Conservation (phyloP, 2,888 invertebrate genomes). For the Alcis repandata region DNA sequence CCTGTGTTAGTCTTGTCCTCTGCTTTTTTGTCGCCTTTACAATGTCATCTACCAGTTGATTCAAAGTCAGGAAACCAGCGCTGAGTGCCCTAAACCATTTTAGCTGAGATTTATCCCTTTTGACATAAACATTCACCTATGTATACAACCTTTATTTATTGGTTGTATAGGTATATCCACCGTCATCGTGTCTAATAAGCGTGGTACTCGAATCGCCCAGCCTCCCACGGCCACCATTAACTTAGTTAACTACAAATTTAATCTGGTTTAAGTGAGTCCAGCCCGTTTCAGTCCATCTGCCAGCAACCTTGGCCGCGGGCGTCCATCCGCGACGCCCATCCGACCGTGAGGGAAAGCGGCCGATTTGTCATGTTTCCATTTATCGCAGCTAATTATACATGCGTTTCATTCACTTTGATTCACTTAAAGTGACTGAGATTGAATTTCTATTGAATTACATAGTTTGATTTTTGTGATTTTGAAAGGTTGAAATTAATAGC, state of each 20-base stretch:
- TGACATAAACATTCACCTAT: too few species aligned
- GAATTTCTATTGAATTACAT: slow-evolving; percentile 20
- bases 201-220: too few species aligned
- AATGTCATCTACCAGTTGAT: too few species aligned
- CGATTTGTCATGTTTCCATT: slow-evolving; percentile 37
- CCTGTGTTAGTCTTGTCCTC: too few species aligned
- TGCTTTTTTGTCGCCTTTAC: too few species aligned
- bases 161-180: too few species aligned
- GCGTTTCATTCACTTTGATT: slow-evolving; percentile 33
- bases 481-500: not conserved
- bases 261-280: not conserved
- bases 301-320: slow-evolving; percentile 44
- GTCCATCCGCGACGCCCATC: slow-evolving; percentile 46
- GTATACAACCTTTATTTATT: too few species aligned
- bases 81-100: too few species aligned
- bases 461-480: not conserved
- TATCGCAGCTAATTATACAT: slow-evolving; percentile 27
- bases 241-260: not conserved
- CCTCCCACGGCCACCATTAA: not conserved
- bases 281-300: slow-evolving; percentile 19
- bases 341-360: slow-evolving; percentile 48
- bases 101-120: too few species aligned
- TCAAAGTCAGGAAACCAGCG: too few species aligned
- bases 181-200: too few species aligned
- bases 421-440: slow-evolving; percentile 2